Base-by-base conservation (phyloP, 2,797 vertebrate species). In the Mormyrus proboscirostris region DNA sequence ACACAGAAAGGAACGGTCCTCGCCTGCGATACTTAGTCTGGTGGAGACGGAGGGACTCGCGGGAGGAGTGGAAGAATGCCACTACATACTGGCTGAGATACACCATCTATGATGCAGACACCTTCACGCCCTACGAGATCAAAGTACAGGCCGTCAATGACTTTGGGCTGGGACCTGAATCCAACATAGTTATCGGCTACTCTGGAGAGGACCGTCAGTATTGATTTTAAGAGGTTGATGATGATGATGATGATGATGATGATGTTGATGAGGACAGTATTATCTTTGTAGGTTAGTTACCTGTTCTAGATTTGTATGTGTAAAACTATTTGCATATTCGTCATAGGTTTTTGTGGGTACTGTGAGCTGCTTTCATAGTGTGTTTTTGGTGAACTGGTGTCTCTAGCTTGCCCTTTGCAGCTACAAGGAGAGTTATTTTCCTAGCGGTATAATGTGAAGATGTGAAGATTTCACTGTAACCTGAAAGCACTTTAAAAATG, bases 141-240 rank as follows among this genome's bases (percentile, higher is more conserved):
- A 98, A 97, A 92, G 96, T 99, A 90, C 99, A 99, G 95, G 98
- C 98, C 0, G 95, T 97, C 91, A 99, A 99, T 0, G 97, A 98
- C 93, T 99, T 98, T 14, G 99, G 99, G 7, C 94, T 97, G 84
- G 98, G 97, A 2, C 97, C 97, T 0, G 98, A 99, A 94, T 98
- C 98, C 0, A 95, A 96, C 25, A 94, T 97, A 0, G 86, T 98
- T 92, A 96, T 95, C 22, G 99, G 99, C 65, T 99, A 98, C 33
- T 99, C 99, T 0, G 98, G 99, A 69, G 99, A 99, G 94, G 98
- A 98, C 92, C 98, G 99, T 99, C 94, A 98, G 98, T 98, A 92
- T 41, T 2, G 49, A 41, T 65, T 55, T 86, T 16, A 57, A 10
- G 25, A 50, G 50, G 29, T 33, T 33, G 29, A 33, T 33, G 29